Conservation (phyloP, 2,113 vertebrate genomes). For the Melanotaenia duboulayi region DNA sequence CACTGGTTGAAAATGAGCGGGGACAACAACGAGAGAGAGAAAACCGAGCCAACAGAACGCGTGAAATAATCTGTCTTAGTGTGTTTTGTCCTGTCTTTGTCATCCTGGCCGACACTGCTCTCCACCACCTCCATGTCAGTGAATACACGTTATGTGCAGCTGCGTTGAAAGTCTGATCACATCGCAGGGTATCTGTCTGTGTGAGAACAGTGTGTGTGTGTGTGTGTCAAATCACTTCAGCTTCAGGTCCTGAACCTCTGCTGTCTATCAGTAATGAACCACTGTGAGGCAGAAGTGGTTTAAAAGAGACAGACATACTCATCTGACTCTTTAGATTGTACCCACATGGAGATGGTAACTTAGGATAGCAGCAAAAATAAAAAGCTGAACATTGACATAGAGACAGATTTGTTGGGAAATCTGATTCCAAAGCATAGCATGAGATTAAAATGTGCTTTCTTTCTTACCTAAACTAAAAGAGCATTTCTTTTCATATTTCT, state of each 20-base stretch:
- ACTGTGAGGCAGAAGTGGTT: conserved; percentile 42
- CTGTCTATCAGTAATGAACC: conserved; percentile 60
- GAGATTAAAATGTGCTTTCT: conserved; percentile 2
- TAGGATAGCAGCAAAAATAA: conserved; percentile 18
- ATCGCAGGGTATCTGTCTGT: conserved; percentile 67
- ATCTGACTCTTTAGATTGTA: conserved; percentile 32
- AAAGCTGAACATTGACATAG: conserved; percentile 1
- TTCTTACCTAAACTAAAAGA: not conserved
- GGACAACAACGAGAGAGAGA: conserved; percentile 37
- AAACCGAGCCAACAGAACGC: conserved; percentile 36
- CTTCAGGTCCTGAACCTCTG: conserved; percentile 68
- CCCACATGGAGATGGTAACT: not conserved
- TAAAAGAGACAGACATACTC: conserved; percentile 20
- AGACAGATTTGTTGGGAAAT: not conserved
- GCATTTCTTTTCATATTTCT: too few species aligned
- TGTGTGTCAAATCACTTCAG: conserved; percentile 50
- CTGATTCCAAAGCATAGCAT: not conserved
- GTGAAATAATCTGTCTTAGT: conserved; percentile 44
- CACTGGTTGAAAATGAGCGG: conserved; percentile 29
- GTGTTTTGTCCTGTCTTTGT: conserved; percentile 51
- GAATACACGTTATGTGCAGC: conserved; percentile 81
- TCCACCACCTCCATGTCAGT: conserved; percentile 56
- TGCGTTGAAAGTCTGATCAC: conserved; percentile 81
- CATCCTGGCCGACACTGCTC: conserved; percentile 41
- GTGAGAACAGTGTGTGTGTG: conserved; percentile 45